Evolutionary conservation across 2,888 invertebrate species (phyloP), one percentile per base, ranked within the genome.

Genomic region (Germaria angustata): DNA sequence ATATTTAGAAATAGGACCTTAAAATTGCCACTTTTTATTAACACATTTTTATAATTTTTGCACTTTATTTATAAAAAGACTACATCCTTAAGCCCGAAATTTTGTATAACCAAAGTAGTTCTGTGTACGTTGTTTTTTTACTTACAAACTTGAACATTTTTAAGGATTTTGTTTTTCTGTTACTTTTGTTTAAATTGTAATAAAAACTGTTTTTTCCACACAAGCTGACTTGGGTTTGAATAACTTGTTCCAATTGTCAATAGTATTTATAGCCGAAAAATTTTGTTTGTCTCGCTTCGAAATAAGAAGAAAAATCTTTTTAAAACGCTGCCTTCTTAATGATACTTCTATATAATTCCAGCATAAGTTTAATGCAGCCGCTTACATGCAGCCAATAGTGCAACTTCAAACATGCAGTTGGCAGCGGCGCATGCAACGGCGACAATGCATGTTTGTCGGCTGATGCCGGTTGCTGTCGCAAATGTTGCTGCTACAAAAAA

Each of bases 131-230:
- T 15, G 1, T 36, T 36, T 6, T 61, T 69, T 73, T 76, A 88
- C 89, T 88, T 85, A 89, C 89, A 86, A 89, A 87, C 87, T 89
- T 89, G 86, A 89, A 89, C 88, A 89, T 89, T 83, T 87, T 84
- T 53, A 82, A 82, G 61, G 84, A 73, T 72, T 73, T 73, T 36
- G 68, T 32, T 15, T 34, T 91, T 91, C 41, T 7, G 59, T 66
- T 24, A 73, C 44, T 65, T n/a, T 69, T 63, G 11, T 57, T 57
- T 34, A 28, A 53, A 53, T 61, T 22, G 51, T 57, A 53, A 59
- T 69, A 72, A 63, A 57, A 69, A 78, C 39, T 73, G 73, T 79
- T 76, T 75, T 79, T 66, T 66, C 57, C 71, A 71, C 59, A 71
- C 71, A 71, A 82, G 79, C 75, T 79, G 51, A 76, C 75, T 82